A percentile compares a stretch with the other conserved stretches of the same genome.
Evolutionary conservation across 2,888 invertebrate species (phyloP).

Genomic region (Oxystoma pomonae): DNA sequence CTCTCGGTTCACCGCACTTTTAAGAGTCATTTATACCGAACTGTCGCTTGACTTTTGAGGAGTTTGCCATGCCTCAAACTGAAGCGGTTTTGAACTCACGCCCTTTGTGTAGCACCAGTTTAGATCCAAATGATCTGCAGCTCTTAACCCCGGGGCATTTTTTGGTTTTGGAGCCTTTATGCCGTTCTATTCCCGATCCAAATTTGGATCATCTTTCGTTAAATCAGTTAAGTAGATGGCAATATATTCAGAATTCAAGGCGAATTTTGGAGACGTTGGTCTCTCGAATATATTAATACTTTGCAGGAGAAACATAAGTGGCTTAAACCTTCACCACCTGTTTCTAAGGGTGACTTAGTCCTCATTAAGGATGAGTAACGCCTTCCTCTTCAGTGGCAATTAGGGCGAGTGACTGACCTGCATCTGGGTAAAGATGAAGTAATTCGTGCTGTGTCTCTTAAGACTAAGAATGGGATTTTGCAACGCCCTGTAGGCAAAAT

Average conservation of each 20-base stretch:
- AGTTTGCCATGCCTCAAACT: neutral
- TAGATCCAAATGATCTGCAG: too few species aligned
- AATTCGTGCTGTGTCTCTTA: slow-evolving; percentile 1
- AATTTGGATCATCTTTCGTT: neutral
- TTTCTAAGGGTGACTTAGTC: neutral
- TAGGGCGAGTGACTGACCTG: neutral
- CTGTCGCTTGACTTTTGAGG: neutral
- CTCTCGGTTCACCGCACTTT: neutral
- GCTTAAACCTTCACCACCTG: neutral
- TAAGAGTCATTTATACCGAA: neutral
- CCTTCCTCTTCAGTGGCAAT: neutral
- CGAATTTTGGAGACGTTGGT: slow-evolving; percentile 1
- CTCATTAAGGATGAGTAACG: slow-evolving; percentile 1
- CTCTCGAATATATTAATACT: neutral
- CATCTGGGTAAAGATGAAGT: neutral
- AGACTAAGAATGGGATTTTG: neutral
- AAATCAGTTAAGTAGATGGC: neutral
- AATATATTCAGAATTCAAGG: neutral
- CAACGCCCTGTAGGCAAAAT: neutral
- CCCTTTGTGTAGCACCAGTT: too few species aligned
- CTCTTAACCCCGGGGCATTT: too few species aligned
- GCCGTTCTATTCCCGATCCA: neutral
- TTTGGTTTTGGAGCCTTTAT: neutral
- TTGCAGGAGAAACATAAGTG: neutral
- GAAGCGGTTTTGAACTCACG: too few species aligned